A percentile compares a stretch with the other conserved stretches of the same genome.
Evolutionary conservation across 2,797 vertebrate species (phyloP).

Genomic region (Bryconaethiops microstoma): DNA sequence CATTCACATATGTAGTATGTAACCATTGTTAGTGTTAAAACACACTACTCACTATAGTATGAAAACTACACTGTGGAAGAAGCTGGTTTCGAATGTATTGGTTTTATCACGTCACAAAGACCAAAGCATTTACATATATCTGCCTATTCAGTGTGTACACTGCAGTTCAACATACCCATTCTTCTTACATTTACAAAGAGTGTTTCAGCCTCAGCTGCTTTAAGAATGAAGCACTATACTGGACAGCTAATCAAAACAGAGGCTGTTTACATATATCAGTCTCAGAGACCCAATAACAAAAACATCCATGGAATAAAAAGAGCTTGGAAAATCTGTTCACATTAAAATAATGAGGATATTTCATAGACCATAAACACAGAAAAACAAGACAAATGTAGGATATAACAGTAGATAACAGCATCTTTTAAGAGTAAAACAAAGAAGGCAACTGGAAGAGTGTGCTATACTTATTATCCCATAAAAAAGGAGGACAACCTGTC

Average conservation of each 20-base stretch:
- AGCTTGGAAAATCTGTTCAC: too few relatives aligned
- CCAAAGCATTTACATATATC: neutral
- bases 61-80: too few relatives aligned
- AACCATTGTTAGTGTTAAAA: too few relatives aligned
- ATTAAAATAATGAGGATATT: too few relatives aligned
- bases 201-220: neutral
- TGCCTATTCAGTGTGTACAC: neutral
- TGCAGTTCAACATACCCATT: neutral
- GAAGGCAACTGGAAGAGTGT: neutral
- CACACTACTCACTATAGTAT: too few relatives aligned
- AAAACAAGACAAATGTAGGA: too few relatives aligned
- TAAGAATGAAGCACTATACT: neutral
- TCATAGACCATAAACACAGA: too few relatives aligned
- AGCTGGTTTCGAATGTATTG: too few relatives aligned
- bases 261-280: neutral
- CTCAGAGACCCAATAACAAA: neutral
- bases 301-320: neutral
- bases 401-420: too few relatives aligned
- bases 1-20: too few relatives aligned
- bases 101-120: neutral
- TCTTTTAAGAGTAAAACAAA: neutral
- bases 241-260: neutral
- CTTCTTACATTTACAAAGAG: neutral
- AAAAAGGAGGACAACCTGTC: conserved; percentile 44
- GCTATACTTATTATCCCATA: conserved; percentile 44